phyloP scores from a whole-genome alignment of 2,113 vertebrate species.

The Agelaius phoeniceus region DNA sequence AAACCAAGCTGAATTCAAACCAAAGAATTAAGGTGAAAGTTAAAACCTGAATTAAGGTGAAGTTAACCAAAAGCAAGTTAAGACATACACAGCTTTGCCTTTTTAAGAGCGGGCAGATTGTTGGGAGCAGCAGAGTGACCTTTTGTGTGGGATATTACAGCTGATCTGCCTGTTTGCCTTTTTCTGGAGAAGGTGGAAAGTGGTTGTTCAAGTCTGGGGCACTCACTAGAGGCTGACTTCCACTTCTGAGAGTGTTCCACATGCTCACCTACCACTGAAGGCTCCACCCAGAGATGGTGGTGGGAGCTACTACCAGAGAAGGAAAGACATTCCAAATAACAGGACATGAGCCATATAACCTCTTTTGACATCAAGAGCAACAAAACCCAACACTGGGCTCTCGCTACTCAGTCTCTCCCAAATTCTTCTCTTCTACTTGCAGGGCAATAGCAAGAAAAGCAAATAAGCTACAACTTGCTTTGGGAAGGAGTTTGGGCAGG shows the following conservation, averaged over 20 bases:
- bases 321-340: background rate
- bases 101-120: background rate
- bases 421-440: background rate
- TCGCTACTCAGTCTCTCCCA: background rate
- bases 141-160: background rate
- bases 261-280: background rate
- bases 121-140: background rate
- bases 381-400: background rate
- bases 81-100: background rate
- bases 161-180: background rate
- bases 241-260: background rate
- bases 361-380: background rate
- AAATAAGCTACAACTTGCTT: background rate
- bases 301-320: background rate
- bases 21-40: no score
- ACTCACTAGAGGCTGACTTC: background rate
- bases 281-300: background rate
- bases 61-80: background rate
- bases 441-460: background rate
- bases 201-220: background rate
- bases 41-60: background rate
- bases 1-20: background rate
- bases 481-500: background rate
- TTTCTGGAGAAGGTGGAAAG: background rate
- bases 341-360: accelerated